Base-by-base conservation (phyloP, 2,113 vertebrate species). In the Seriola aureovittata region DNA sequence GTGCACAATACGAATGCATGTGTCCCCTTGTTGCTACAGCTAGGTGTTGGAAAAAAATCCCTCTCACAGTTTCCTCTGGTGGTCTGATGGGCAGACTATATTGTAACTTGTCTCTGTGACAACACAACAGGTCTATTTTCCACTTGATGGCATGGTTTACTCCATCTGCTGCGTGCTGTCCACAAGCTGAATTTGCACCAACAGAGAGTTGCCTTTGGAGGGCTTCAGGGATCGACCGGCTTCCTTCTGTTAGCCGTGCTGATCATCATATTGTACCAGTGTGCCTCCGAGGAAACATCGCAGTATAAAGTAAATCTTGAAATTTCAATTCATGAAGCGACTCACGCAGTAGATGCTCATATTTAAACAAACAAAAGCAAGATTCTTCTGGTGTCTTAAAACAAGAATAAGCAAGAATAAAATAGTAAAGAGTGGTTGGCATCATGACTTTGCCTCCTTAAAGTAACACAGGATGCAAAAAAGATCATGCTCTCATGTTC, bases 121-220 rank as follows among this genome's bases (percentile, higher is more conserved):
- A 93, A 91, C 92, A 94, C 92, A 92, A 88, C 93, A 93, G 86
- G 91, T 93, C 93, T 92, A 92, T 94, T 95, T 95, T 95, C 93
- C 94, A 94, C 92, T 93, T 95, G 92, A 94, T 92, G 93, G 93
- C 91, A 89, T 77, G 91, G 88, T 92, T 92, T 94, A 89, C 71
- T 77, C 93, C 92, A 94, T 95, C 93, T 95, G 94, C 93, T 88
- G 84, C 55, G 77, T 89, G 91, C 87, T 80, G 87, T 91, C 88
- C 91, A 88, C 83, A 55, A 70, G 87, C 93, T 89, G 85, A 91
- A 92, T 88, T 79, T 89, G 88, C 86, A 92, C 90, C 80, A 76
- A 77, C 85, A 66, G 89, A 92, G 94, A 93, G 71, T 87, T 90
- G 78, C 65, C 72, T 82, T 79, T 78, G 65, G 54, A 84, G 82